These are phyloP conservation scores for Pollenia griseotomentosa DNA, from an alignment of 2,888 invertebrate genomes.

Conservation along the genomic window DNA sequence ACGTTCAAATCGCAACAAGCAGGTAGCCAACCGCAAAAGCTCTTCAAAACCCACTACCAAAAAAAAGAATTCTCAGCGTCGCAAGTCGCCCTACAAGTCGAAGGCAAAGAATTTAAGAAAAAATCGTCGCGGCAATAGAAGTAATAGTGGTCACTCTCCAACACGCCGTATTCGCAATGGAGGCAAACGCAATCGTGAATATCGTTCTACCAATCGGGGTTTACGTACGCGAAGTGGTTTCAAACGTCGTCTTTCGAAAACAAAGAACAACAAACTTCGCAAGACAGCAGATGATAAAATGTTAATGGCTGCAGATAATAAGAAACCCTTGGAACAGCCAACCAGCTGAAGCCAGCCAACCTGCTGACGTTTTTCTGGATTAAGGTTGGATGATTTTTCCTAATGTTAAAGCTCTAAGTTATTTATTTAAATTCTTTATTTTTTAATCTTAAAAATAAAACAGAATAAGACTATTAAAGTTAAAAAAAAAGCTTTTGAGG, in stretches of 20 bases:
- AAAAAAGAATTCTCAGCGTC: constrained; percentile 33
- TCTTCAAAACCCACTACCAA: constrained; percentile 16
- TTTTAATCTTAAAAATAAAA: no score
- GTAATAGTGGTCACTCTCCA: not conserved
- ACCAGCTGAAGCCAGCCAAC: not conserved
- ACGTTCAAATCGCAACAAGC: constrained; percentile 60
- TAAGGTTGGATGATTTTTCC: no score
- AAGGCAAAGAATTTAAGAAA: constrained; percentile 19
- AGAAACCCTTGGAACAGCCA: not conserved
- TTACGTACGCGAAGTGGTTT: constrained; percentile 5
- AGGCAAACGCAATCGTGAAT: constrained; percentile 8
- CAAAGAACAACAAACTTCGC: constrained; percentile 16
- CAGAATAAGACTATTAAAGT: no score
- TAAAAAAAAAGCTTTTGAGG: no score
- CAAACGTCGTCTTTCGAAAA: constrained; percentile 10
- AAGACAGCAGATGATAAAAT: constrained; percentile 1
- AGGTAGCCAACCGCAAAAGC: constrained; percentile 62
- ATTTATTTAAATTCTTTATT: no score
- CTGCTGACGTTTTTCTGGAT: no score
- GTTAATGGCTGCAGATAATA: not conserved
- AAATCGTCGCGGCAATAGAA: not conserved
- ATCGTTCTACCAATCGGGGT: not conserved
- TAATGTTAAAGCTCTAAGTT: no score
- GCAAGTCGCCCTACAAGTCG: constrained; percentile 33
- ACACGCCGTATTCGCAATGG: not conserved